Conservation (phyloP, 2,113 vertebrate genomes). For the Nannobrachium achirus region DNA sequence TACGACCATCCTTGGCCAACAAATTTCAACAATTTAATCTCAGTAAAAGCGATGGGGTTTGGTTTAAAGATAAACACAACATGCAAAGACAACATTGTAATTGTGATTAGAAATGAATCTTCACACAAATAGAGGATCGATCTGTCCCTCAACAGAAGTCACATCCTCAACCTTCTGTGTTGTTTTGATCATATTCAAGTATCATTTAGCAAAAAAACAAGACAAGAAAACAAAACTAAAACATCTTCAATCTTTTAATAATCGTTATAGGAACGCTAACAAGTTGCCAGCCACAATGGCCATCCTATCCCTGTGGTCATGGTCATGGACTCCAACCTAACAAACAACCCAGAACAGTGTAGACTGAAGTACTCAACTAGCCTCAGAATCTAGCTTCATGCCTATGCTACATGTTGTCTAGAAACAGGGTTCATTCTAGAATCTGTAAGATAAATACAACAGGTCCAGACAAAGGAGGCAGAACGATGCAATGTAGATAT, state of each 20-base stretch:
- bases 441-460: too few species aligned
- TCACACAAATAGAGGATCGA: constrained; percentile 24
- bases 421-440: too few species aligned
- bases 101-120: constrained; percentile 23
- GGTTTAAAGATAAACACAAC: constrained; percentile 40
- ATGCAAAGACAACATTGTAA: constrained; percentile 50
- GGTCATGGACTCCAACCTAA: neutral
- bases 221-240: too few species aligned
- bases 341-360: constrained; percentile 7
- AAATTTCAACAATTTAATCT: constrained; percentile 11
- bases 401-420: too few species aligned
- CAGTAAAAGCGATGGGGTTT: constrained; percentile 35
- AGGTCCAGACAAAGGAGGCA: too few species aligned
- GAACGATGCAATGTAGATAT: too few species aligned
- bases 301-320: constrained; percentile 4
- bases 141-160: constrained; percentile 16
- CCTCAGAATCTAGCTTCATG: too few species aligned
- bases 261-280: neutral
- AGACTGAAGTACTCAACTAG: too few species aligned
- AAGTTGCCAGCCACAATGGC: constrained; percentile 1
- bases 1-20: constrained; percentile 4
- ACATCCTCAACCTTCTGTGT: constrained; percentile 34
- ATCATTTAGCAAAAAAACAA: constrained; percentile 43
- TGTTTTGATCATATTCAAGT: constrained; percentile 73
- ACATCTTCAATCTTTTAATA: constrained; percentile 18